phyloP scores from a whole-genome alignment of 1,140 invertebrate genomes.

The Platorchestia sp. region DNA sequence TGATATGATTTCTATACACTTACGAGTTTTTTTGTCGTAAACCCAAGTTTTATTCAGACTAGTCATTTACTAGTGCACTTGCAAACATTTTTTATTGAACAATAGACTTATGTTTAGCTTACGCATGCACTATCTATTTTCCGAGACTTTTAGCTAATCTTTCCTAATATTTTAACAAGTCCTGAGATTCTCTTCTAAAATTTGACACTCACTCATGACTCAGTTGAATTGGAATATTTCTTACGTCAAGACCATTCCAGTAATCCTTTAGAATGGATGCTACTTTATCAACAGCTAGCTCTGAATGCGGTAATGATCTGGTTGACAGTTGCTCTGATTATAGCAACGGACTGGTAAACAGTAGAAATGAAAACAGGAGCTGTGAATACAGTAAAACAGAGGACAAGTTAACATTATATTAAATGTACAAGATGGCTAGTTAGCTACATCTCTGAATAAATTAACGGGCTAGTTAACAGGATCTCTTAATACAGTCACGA shows the following conservation, averaged over 20 bases:
- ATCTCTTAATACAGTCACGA: too few relatives aligned
- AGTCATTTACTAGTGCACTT: neutral
- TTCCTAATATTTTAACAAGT: neutral
- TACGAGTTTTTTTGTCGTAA: neutral
- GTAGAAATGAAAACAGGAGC: too few relatives aligned
- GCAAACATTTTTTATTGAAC: neutral
- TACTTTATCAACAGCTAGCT: too few relatives aligned
- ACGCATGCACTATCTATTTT: neutral
- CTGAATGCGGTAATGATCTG: too few relatives aligned
- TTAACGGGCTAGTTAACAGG: too few relatives aligned
- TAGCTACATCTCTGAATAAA: too few relatives aligned
- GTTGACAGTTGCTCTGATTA: too few relatives aligned
- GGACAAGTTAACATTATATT: too few relatives aligned
- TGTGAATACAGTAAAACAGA: too few relatives aligned
- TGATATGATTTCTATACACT: neutral
- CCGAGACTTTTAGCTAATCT: neutral
- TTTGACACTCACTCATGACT: neutral
- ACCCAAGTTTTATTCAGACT: neutral
- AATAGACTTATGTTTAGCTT: neutral
- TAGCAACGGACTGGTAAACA: too few relatives aligned
- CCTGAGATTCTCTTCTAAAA: neutral
- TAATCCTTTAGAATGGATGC: neutral
- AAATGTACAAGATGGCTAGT: too few relatives aligned
- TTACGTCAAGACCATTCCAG: neutral
- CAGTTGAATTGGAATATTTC: neutral